phyloP scores from a whole-genome alignment of 23 tunicate genomes.

The Oikopleura dioica region DNA sequence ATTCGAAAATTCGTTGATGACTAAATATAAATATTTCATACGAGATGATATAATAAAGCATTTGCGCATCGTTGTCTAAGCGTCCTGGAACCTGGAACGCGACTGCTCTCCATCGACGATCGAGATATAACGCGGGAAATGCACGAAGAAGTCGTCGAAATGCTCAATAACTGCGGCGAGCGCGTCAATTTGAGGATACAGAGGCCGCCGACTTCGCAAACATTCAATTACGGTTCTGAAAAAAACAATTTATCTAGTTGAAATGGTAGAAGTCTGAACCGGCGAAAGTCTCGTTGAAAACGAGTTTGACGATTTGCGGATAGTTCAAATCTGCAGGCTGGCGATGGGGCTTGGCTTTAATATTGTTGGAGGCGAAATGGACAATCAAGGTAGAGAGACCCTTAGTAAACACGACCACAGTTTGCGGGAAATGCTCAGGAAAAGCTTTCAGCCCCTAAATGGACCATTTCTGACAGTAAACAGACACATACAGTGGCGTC shows the following conservation, averaged over 20 bases:
- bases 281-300: not conserved
- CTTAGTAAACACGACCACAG: too few relatives aligned
- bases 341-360: not conserved
- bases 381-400: not conserved
- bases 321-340: not conserved
- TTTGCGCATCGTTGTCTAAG: not conserved
- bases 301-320: not conserved
- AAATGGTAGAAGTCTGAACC: too few relatives aligned
- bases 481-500: too few relatives aligned
- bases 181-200: not conserved
- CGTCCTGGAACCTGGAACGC: not conserved
- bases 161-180: not conserved
- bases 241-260: too few relatives aligned
- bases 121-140: not conserved
- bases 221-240: too few relatives aligned
- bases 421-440: too few relatives aligned
- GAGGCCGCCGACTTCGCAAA: not conserved
- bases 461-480: too few relatives aligned
- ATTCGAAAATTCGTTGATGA: too few relatives aligned
- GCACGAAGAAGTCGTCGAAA: not conserved
- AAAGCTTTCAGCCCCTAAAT: too few relatives aligned
- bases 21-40: too few relatives aligned
- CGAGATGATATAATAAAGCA: too few relatives aligned
- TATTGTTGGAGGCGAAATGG: not conserved
- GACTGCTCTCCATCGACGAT: not conserved